A percentile compares a stretch with the other conserved stretches of the same genome.
phyloP scores from a whole-genome alignment of 2,113 vertebrate species.

The Chaetura pelagica region DNA sequence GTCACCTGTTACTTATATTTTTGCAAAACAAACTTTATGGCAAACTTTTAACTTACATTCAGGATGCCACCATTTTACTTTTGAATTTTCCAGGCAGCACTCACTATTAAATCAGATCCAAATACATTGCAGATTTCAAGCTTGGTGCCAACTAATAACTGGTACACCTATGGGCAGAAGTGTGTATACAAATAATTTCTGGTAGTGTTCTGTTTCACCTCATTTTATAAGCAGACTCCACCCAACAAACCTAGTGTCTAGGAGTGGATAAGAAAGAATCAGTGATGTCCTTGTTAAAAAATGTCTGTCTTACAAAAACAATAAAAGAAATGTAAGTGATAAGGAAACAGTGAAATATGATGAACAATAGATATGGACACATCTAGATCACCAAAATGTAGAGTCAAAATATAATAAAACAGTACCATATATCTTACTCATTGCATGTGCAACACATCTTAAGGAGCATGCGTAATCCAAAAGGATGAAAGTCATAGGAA shows the following conservation, averaged over 20 bases:
- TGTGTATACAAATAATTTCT: neutral
- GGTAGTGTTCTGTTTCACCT: neutral
- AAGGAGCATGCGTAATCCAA: neutral
- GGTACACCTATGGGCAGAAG: neutral
- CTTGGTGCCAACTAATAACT: neutral
- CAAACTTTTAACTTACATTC: neutral
- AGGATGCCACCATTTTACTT: neutral
- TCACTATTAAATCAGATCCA: neutral
- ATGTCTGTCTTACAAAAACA: neutral
- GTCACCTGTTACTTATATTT: neutral
- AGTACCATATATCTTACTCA: neutral
- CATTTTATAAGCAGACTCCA: neutral
- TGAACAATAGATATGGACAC: accelerated
- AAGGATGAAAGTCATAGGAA: neutral
- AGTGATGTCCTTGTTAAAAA: neutral
- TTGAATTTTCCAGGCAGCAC: neutral
- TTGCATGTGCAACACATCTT: neutral
- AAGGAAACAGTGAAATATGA: neutral
- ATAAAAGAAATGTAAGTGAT: neutral
- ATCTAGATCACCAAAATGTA: neutral
- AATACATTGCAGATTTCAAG: neutral
- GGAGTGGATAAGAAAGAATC: neutral
- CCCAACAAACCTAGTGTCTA: neutral
- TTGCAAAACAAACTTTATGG: neutral
- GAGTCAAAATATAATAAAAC: neutral